Conservation (phyloP, 2,113 vertebrate genomes). For the Melierax canorus region DNA sequence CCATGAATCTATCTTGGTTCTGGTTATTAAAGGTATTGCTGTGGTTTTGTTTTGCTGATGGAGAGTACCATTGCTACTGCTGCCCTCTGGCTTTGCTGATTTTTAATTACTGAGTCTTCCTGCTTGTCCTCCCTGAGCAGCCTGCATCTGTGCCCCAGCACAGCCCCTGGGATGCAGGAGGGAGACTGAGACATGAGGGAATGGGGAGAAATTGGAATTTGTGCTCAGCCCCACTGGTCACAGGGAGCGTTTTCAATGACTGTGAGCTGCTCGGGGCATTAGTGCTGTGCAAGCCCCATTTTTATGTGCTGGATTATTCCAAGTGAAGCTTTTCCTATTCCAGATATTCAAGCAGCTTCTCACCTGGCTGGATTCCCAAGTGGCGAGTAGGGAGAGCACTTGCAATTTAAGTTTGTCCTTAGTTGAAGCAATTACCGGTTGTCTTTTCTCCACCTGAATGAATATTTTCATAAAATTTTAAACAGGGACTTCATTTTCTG, state of each 20-base stretch:
- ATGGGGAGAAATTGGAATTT: neutral
- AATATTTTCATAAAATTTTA: neutral
- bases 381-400: neutral
- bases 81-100: neutral
- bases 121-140: neutral
- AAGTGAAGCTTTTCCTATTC: neutral
- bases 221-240: fast-evolving
- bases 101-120: neutral
- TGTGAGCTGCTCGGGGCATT: neutral
- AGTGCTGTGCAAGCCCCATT: neutral
- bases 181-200: neutral
- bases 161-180: neutral
- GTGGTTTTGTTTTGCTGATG: neutral
- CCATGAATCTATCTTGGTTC: neutral
- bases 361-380: neutral
- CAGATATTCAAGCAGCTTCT: neutral
- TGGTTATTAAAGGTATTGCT: neutral
- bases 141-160: neutral
- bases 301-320: neutral
- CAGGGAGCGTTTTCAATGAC: fast-evolving
- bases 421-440: neutral
- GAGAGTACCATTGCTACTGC: fast-evolving
- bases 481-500: neutral
- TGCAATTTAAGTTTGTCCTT: neutral
- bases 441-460: neutral